phyloP scores from a whole-genome alignment of 2,113 vertebrate genomes.

The Rhinolophus ferrumequinum region DNA sequence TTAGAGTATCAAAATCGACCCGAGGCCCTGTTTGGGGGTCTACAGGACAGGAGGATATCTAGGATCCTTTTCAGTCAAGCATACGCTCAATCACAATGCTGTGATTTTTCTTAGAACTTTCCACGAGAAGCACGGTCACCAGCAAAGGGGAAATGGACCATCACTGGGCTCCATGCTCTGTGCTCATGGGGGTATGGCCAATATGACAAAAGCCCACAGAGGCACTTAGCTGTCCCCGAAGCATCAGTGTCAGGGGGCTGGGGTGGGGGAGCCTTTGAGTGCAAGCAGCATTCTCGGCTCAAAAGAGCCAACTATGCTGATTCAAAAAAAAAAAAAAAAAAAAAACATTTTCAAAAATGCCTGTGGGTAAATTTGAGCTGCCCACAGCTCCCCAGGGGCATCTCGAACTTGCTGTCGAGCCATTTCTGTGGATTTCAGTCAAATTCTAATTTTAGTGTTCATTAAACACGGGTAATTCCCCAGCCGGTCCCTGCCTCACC shows the following conservation, averaged over 20 bases:
- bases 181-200: background rate
- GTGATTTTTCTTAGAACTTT: background rate
- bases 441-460: conserved; percentile 94
- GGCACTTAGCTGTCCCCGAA: conserved; percentile 26
- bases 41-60: background rate
- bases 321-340: conserved; percentile 84
- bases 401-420: conserved; percentile 89
- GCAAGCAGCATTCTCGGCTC: conserved; percentile 81
- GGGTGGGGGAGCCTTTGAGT: conserved; percentile 62
- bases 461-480: conserved; percentile 92
- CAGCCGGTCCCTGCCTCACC: conserved; percentile 87
- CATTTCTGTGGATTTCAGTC: conserved; percentile 93
- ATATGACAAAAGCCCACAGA: background rate
- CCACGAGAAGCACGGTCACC: background rate
- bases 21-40: fast-evolving
- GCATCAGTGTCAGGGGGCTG: conserved; percentile 57
- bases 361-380: conserved; percentile 92
- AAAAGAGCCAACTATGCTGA: conserved; percentile 88
- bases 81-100: fast-evolving
- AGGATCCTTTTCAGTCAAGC: background rate
- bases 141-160: fast-evolving
- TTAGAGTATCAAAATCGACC: background rate
- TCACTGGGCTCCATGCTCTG: fast-evolving
- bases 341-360: conserved; percentile 86
- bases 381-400: conserved; percentile 92